These are phyloP conservation scores for Lithobates pipiens DNA, from an alignment of 2,797 vertebrate genomes.

Conservation along the genomic window DNA sequence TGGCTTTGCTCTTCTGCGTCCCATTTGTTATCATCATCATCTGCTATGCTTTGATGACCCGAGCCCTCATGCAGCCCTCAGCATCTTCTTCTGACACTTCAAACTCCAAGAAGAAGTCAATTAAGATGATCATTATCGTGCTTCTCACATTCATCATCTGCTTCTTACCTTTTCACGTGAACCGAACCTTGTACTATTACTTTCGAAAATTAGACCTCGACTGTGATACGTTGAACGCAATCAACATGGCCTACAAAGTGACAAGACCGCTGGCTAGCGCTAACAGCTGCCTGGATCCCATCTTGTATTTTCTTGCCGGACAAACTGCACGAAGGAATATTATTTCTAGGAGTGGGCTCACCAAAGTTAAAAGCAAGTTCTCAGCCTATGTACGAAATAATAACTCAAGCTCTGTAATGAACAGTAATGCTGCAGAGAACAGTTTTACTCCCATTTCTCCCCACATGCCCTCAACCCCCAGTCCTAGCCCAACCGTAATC, in stretches of 20 bases:
- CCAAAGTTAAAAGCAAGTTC: slow-evolving; percentile 50
- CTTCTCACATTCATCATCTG: slow-evolving; percentile 87
- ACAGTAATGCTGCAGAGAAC: neutral
- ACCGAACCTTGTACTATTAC: slow-evolving; percentile 90
- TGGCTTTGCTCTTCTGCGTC: slow-evolving; percentile 86
- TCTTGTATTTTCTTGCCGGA: slow-evolving; percentile 92
- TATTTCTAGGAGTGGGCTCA: neutral
- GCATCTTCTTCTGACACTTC: slow-evolving; percentile 73
- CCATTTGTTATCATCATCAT: slow-evolving; percentile 89
- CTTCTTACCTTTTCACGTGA: slow-evolving; percentile 94
- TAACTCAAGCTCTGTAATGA: slow-evolving; percentile 14
- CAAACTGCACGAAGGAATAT: slow-evolving; percentile 69
- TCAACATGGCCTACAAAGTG: slow-evolving; percentile 91
- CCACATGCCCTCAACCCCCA: neutral
- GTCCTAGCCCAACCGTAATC: slow-evolving; percentile 19
- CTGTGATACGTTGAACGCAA: slow-evolving; percentile 82
- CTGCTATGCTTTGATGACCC: slow-evolving; percentile 89
- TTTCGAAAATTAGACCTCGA: slow-evolving; percentile 87
- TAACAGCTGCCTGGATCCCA: slow-evolving; percentile 94
- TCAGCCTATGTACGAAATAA: slow-evolving; percentile 27
- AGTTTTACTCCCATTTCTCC: neutral
- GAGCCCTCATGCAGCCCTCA: slow-evolving; percentile 81
- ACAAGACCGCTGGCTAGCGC: slow-evolving; percentile 90
- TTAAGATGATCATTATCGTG: slow-evolving; percentile 94
- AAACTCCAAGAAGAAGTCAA: slow-evolving; percentile 88